Conservation (phyloP, 2,888 invertebrate species). For the Panzeria rudis region DNA sequence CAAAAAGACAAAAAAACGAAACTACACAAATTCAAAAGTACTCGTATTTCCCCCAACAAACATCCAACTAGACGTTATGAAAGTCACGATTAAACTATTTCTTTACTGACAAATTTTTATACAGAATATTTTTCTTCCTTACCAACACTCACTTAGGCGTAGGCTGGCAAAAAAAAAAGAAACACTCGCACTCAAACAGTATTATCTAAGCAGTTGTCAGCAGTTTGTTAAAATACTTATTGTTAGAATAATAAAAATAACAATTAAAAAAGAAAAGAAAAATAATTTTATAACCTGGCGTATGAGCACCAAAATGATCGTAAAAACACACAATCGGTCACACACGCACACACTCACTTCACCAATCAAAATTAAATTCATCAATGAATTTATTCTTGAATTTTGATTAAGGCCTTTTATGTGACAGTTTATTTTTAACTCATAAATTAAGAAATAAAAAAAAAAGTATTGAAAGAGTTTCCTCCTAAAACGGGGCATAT, state of each 20-base stretch:
- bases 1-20: neutral
- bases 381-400: conserved; percentile 81
- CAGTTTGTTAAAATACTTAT: conserved; percentile 52
- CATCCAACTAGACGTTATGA: conserved; percentile 67
- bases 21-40: conserved; percentile 22
- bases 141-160: neutral
- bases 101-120: conserved; percentile 26
- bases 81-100: conserved; percentile 76
- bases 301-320: conserved; percentile 14
- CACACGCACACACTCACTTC: neutral
- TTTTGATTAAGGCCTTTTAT: conserved; percentile 75
- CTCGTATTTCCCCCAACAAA: conserved; percentile 61
- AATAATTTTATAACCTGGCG: conserved; percentile 48
- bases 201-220: conserved; percentile 49
- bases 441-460: conserved; percentile 38
- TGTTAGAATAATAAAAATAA: conserved; percentile 22
- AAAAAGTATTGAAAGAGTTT: conserved; percentile 26
- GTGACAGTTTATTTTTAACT: conserved; percentile 55
- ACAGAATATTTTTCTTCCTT: neutral
- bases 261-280: conserved; percentile 44
- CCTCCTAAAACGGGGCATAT: neutral
- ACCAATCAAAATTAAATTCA: conserved; percentile 67
- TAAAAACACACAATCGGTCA: neutral
- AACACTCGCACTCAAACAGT: neutral
- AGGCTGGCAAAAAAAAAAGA: neutral